phyloP scores from a whole-genome alignment of 92 coral and sea anemone genomes.

The Siderastrea siderea region DNA sequence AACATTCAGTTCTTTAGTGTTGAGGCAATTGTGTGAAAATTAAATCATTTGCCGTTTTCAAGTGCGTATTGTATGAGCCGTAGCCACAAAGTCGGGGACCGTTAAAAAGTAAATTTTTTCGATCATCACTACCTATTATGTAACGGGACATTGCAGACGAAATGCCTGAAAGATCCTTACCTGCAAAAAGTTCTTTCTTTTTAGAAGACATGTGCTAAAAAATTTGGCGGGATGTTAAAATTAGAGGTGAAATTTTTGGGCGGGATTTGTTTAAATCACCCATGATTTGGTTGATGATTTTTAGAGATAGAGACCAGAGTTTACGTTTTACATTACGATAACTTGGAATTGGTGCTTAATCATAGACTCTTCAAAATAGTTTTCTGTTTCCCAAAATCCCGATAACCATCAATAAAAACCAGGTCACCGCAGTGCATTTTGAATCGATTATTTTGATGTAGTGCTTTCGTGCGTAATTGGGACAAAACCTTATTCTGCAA shows the following conservation, averaged over 20 bases:
- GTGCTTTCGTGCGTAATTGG: background rate
- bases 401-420: slow-evolving; percentile 20
- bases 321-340: background rate
- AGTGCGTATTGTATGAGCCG: slow-evolving; percentile 21
- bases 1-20: background rate
- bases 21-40: slow-evolving; percentile 27
- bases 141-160: background rate
- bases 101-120: background rate
- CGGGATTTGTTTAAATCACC: background rate
- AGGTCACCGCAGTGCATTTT: background rate
- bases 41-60: slow-evolving; percentile 9
- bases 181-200: background rate
- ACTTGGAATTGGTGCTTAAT: slow-evolving; percentile 10
- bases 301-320: no score
- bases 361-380: background rate
- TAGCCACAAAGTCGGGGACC: slow-evolving; percentile 12
- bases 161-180: background rate
- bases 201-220: background rate
- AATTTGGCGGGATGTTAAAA: background rate
- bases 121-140: slow-evolving; percentile 1
- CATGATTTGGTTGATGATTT: background rate
- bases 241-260: background rate
- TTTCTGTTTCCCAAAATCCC: background rate
- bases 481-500: background rate
- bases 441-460: background rate